These are phyloP conservation scores for Hormiphora californensis DNA, from an alignment of 37 sponge, comb jelly and placozoan genomes.

Conservation along the genomic window DNA sequence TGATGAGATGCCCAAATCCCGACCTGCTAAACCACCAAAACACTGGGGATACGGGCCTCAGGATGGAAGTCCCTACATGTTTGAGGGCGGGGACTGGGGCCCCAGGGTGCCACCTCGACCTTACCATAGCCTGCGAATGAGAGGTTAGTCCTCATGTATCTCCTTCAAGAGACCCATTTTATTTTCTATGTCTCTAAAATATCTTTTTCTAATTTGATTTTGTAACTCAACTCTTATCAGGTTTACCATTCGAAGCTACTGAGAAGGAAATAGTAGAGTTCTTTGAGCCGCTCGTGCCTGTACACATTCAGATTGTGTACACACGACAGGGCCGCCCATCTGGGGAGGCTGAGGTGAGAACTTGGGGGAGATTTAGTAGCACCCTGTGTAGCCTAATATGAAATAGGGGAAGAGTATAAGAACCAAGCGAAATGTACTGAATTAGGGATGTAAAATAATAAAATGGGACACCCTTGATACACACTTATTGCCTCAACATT, in stretches of 20 bases:
- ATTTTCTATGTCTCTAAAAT: not conserved
- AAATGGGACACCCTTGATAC: not conserved
- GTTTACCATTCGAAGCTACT: constrained; percentile 37
- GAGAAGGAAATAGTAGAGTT: constrained; percentile 39
- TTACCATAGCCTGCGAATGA: constrained; percentile 30
- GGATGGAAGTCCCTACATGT: not conserved
- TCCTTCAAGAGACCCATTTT: not conserved
- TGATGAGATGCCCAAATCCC: constrained; percentile 53
- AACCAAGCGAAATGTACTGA: too few species aligned
- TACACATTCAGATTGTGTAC: constrained; percentile 40
- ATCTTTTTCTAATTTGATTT: too few species aligned
- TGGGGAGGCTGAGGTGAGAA: constrained; percentile 53
- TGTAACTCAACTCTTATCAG: too few species aligned
- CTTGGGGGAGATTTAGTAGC: too few species aligned
- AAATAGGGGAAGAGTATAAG: too few species aligned
- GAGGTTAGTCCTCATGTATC: not conserved
- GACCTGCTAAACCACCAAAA: constrained; percentile 17
- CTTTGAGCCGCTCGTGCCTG: constrained; percentile 17
- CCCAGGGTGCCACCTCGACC: constrained; percentile 35
- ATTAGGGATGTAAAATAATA: too few species aligned
- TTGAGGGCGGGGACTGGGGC: not conserved
- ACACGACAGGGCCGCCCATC: constrained; percentile 38
- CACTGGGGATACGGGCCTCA: not conserved
- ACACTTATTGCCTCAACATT: not conserved
- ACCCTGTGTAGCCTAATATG: too few species aligned